Base-by-base conservation (phyloP, 2,888 invertebrate genomes). In the Ashinkailepas kermadecensis region DNA sequence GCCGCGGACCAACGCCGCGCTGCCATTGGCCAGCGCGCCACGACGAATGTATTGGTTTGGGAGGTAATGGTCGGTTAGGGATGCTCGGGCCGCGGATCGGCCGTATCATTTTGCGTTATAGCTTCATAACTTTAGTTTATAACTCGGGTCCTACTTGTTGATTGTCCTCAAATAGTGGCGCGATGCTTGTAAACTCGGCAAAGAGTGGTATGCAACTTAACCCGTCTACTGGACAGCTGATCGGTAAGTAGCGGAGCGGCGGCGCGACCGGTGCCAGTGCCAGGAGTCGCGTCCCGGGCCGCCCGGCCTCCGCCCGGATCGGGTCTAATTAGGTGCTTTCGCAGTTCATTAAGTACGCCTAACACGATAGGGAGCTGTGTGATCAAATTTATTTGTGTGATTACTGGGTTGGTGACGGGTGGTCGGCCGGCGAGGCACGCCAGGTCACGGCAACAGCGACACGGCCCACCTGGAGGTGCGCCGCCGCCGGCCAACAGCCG, bases 91-190 rank as follows among this genome's bases (percentile, higher is more conserved):
- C 54, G 74, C 74, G 74, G 74, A 74, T 74, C 54, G 74, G 74
- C 74, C 74, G 74, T 74, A 74, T 78, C 78, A 78, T 78, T 78
- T 78, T 57, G 78, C 58, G 78, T 78, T 78, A 78, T 78, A 58
- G 78, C 78, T 78, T 78, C 78, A 78, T 78, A 78, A 78, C 78
- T 78, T 58, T 78, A 23, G 78, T 78, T 78, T 78, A 78, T 58
- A 78, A 39, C 74, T 21, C 54, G 39, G 74, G 54, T 18, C 54
- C 74, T 74, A 74, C 74, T 74, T 74, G 74, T 74, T 74, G 74
- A 74, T 67, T 74, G 74, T 74, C 74, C 18, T 74, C 74, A 54
- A 74, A 74, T 74, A 39, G 74, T 74, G 74, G 13, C 18, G 54
- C 74, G 18, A 74, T 74, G 74, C 74, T 74, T 39, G 74, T 74